These are phyloP conservation scores for Aphidius gifuensis DNA, from an alignment of 1,140 invertebrate species.

Conservation along the genomic window DNA sequence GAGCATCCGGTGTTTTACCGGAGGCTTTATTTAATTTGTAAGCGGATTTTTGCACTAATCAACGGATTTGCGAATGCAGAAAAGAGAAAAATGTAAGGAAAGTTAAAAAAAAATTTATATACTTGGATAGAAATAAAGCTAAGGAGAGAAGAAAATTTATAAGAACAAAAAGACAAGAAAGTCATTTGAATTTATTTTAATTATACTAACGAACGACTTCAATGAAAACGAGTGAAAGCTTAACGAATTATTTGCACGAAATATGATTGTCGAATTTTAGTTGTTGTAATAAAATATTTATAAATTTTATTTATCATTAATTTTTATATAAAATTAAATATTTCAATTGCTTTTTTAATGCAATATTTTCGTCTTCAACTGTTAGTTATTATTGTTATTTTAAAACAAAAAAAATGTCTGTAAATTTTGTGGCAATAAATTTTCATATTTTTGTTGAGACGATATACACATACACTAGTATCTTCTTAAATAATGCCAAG, in stretches of 20 bases:
- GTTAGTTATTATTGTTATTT: too few relatives aligned
- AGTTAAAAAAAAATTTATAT: conserved; percentile 20
- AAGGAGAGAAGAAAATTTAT: conserved; percentile 28
- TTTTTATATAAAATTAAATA: too few relatives aligned
- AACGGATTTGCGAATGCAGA: conserved; percentile 50
- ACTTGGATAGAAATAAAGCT: conserved; percentile 30
- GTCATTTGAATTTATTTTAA: conserved; percentile 57
- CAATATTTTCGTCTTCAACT: too few relatives aligned
- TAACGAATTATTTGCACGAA: conserved; percentile 54
- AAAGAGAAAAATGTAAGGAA: conserved; percentile 22
- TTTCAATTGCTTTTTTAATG: too few relatives aligned
- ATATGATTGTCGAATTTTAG: conserved; percentile 42
- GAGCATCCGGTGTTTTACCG: conserved; percentile 34
- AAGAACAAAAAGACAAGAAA: conserved; percentile 33
- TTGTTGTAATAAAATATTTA: too few relatives aligned
- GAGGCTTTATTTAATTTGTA: conserved; percentile 54
- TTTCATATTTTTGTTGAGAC: conserved; percentile 20
- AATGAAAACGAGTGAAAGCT: conserved; percentile 28
- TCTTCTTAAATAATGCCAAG: conserved; percentile 15
- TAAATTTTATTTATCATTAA: too few relatives aligned
- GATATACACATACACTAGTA: background rate
- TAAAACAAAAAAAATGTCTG: conserved; percentile 27
- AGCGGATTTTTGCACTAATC: conserved; percentile 57
- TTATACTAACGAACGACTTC: conserved; percentile 53
- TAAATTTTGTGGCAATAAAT: conserved; percentile 18